phyloP scores from a whole-genome alignment of 2,113 vertebrate species.

The Sinocyclocheilus grahami region DNA sequence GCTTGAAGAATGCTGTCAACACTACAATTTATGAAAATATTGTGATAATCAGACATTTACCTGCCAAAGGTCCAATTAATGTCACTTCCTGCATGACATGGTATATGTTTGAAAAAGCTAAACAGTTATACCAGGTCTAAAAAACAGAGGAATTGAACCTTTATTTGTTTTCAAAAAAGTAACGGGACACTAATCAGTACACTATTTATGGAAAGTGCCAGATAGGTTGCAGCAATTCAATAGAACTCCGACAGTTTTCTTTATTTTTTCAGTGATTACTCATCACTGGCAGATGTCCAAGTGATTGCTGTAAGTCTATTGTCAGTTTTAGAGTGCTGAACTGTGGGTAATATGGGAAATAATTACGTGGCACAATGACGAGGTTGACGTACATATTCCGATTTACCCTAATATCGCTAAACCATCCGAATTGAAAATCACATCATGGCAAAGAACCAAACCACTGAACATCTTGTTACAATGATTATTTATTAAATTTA shows the following conservation, averaged over 20 bases:
- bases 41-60: background rate
- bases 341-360: background rate
- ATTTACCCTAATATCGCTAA: background rate
- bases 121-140: no score
- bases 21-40: background rate
- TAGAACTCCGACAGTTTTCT: background rate
- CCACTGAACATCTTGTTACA: constrained; percentile 69
- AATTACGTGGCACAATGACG: background rate
- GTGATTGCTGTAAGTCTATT: background rate
- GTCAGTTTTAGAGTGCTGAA: background rate
- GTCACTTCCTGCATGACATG: background rate
- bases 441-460: constrained; percentile 20
- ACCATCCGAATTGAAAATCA: background rate
- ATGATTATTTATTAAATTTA: constrained; percentile 87
- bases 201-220: background rate
- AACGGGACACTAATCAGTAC: background rate
- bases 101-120: background rate
- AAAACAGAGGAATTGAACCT: no score
- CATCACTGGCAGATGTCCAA: no score
- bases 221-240: background rate
- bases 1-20: background rate
- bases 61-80: background rate
- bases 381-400: background rate
- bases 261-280: background rate
- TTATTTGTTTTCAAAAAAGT: background rate